A percentile compares a stretch with the other conserved stretches of the same genome.
Conservation (phyloP, 2,113 vertebrate genomes). For the Pluvialis apricaria region DNA sequence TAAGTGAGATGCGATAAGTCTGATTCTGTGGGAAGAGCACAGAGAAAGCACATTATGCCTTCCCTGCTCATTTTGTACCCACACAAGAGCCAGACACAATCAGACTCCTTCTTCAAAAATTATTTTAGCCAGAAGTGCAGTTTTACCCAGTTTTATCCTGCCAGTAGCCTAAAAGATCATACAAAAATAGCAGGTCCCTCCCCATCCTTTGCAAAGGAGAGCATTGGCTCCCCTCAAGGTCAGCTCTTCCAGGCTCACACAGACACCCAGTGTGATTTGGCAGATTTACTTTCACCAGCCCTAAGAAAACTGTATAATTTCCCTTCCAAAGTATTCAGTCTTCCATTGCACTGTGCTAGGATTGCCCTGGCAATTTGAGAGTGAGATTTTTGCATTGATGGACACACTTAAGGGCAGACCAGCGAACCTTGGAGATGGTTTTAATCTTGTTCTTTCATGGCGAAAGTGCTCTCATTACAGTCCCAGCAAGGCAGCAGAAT, state of each 20-base stretch:
- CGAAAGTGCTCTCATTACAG: neutral
- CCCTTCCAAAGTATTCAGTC: neutral
- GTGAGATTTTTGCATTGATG: neutral
- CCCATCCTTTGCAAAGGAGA: neutral
- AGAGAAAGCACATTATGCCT: neutral
- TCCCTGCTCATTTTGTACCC: neutral
- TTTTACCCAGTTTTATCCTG: neutral
- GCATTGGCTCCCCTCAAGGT: neutral
- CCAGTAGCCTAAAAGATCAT: neutral
- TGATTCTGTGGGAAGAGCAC: neutral
- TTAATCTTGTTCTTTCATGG: constrained; percentile 21
- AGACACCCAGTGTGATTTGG: neutral
- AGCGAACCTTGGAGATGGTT: neutral
- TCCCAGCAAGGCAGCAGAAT: neutral
- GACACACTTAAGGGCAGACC: neutral
- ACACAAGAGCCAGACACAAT: neutral
- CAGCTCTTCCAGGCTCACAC: neutral
- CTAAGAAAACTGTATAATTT: neutral
- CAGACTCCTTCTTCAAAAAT: neutral
- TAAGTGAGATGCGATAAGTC: neutral
- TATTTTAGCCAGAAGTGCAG: neutral
- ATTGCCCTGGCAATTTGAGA: neutral
- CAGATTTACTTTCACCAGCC: neutral
- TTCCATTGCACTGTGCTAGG: neutral
- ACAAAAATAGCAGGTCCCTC: neutral